These are phyloP conservation scores for Rhynchophorus ferrugineus DNA, from an alignment of 1,140 invertebrate genomes.

Conservation along the genomic window DNA sequence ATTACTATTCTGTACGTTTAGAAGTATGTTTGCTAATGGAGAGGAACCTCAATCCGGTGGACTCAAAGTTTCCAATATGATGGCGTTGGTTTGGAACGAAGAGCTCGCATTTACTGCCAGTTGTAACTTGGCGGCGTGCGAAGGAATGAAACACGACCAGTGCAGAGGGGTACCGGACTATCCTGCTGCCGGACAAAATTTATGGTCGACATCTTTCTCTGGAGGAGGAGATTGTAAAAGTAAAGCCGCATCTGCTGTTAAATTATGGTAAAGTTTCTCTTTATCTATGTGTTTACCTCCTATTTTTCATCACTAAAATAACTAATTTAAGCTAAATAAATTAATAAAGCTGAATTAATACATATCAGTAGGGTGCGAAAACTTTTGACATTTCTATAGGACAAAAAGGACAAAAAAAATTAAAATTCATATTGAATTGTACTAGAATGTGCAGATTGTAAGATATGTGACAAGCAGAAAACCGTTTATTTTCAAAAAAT, in stretches of 20 bases:
- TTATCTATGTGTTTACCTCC: no score
- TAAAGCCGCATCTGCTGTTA: not conserved
- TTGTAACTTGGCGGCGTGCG: not conserved
- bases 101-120: not conserved
- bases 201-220: not conserved
- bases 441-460: no score
- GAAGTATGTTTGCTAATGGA: not conserved
- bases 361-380: no score
- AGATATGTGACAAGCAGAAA: no score
- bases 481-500: no score
- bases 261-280: not conserved
- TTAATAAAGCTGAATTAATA: no score
- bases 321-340: no score
- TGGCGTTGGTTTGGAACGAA: not conserved
- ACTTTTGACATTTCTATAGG: no score
- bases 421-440: no score
- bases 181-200: not conserved
- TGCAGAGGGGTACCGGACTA: not conserved
- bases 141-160: not conserved
- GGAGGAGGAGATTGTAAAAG: not conserved
- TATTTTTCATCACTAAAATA: no score
- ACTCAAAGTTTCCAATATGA: not conserved
- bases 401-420: no score
- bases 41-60: not conserved
- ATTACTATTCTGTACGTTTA: no score